Evolutionary conservation across 1,140 invertebrate genomes (phyloP), one percentile per base, ranked within the genome.

Genomic region (Epicauta chinensis): DNA sequence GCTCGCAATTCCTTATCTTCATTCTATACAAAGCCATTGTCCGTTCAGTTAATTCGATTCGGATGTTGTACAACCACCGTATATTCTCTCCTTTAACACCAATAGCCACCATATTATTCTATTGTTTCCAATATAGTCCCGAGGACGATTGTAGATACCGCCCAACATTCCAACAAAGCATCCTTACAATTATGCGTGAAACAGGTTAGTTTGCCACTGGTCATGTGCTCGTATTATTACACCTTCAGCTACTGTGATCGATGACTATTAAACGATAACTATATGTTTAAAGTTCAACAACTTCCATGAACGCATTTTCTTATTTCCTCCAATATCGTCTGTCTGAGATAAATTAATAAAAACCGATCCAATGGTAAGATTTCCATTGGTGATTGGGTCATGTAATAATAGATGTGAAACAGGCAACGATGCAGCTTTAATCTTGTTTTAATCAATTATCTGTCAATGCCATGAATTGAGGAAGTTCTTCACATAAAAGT

Each of bases 101-200:
- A 7, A 23, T 23, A 23, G 0, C 23, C 4, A 23, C 0, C 23
- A 7, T 23, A 47, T 50, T 51, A 38, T 51, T 43, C 48, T 42
- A 56, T 56, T 56, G 54, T 56, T 56, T 56, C 54, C 35, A 17
- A 23, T 23, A 23, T 23, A 5, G 29, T 40, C 40, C 46, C 35
- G 39, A 43, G 29, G 31, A 35, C 29, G 45, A 44, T 55, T 44
- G 41, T 13, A 51, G 48, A 56, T 56, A 51, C 35, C 42, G 15
- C 14, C 47, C 11, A 29, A 43, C 54, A 46, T 32, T 31, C 42
- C 48, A 15, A 56, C 23, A 23, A 23, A 23, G 23, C 48, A 56
- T 56, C 54, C 45, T 56, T 51, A 56, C 51, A 56, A 56, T 56
- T 56, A 56, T 56, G 54, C 54, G 50, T 42, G 54, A 42, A 56